phyloP scores from a whole-genome alignment of 2,113 vertebrate species.

The Excalfactoria chinensis region DNA sequence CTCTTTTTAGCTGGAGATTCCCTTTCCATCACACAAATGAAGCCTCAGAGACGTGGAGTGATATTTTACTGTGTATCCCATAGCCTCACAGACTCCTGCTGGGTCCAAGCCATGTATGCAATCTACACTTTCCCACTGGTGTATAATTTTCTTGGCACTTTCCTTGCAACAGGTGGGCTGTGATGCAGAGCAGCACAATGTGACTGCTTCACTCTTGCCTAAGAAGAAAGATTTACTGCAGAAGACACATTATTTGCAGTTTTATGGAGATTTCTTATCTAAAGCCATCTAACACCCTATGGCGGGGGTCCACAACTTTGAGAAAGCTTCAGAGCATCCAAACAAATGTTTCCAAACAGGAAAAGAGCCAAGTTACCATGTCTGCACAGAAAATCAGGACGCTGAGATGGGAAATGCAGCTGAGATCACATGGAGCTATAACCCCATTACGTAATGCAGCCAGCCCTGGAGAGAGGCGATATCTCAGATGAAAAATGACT shows the following conservation, averaged over 20 bases:
- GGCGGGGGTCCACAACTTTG: slow-evolving; percentile 7
- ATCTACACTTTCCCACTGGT: slow-evolving; percentile 61
- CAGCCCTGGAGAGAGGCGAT: slow-evolving; percentile 10
- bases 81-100: neutral
- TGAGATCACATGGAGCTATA: neutral
- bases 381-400: neutral
- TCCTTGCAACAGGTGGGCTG: slow-evolving; percentile 67
- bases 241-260: slow-evolving; percentile 51
- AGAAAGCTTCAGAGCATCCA: slow-evolving; percentile 42
- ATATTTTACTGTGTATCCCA: slow-evolving; percentile 8
- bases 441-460: slow-evolving; percentile 12
- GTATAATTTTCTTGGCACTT: slow-evolving; percentile 61
- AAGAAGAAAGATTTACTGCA: slow-evolving; percentile 64
- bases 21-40: neutral
- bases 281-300: slow-evolving; percentile 66
- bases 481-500: neutral
- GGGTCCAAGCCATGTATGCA: slow-evolving; percentile 37
- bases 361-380: slow-evolving; percentile 37
- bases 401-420: slow-evolving; percentile 12
- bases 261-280: slow-evolving; percentile 74
- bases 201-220: slow-evolving; percentile 27
- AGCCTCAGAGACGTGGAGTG: neutral
- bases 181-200: slow-evolving; percentile 44
- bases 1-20: neutral
- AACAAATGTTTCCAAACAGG: slow-evolving; percentile 44